These are phyloP conservation scores for Catharus bicknelli DNA, from an alignment of 2,113 vertebrate genomes.

Conservation along the genomic window DNA sequence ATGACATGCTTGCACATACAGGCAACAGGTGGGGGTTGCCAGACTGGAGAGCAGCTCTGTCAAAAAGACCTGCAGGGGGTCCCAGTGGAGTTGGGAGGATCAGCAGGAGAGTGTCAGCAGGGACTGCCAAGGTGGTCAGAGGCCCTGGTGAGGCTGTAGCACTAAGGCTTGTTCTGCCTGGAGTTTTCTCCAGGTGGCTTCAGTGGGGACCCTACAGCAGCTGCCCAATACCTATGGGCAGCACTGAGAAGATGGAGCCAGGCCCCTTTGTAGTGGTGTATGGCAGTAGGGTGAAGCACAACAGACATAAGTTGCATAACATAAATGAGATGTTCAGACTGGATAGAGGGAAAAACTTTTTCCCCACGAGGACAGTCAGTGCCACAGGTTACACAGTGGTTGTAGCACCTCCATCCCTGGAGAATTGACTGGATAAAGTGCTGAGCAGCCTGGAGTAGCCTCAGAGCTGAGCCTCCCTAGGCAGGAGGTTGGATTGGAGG, in stretches of 20 bases:
- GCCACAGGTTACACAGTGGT: not conserved
- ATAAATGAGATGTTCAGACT: not conserved
- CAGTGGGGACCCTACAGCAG: not conserved
- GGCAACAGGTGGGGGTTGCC: no score
- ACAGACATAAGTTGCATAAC: not conserved
- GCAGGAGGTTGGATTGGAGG: not conserved
- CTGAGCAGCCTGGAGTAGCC: not conserved
- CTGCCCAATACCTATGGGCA: accelerated
- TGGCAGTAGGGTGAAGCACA: not conserved
- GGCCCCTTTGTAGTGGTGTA: not conserved
- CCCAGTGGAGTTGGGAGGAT: not conserved
- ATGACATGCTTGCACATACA: accelerated
- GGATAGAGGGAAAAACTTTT: not conserved
- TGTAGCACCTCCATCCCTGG: not conserved
- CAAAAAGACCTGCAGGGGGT: accelerated
- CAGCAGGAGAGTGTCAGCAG: not conserved
- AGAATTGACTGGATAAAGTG: not conserved
- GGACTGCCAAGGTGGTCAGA: no score
- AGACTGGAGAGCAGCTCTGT: not conserved
- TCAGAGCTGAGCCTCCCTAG: not conserved
- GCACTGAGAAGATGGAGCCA: not conserved
- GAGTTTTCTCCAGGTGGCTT: not conserved
- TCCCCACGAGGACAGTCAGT: not conserved
- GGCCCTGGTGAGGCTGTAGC: not conserved
- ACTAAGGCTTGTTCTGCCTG: not conserved